Conservation (phyloP, 2,797 vertebrate species). For the Octomys mimax region DNA sequence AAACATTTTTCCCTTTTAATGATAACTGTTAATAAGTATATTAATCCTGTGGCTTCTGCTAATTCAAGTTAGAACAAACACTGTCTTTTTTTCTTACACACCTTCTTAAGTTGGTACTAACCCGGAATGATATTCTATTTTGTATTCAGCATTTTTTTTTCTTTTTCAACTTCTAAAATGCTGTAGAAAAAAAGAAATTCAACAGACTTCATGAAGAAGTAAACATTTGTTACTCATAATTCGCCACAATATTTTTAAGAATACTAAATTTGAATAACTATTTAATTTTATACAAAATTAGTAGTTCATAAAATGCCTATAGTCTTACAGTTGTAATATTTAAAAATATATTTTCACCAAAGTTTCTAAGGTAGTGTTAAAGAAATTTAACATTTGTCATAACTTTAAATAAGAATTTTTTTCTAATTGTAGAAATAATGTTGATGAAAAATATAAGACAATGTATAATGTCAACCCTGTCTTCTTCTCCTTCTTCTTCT, state of each 20-base stretch:
- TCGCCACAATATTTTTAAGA: not conserved
- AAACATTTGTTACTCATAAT: not conserved
- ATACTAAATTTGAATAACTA: not conserved
- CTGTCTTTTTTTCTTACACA: not conserved
- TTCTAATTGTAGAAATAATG: not conserved
- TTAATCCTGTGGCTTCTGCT: not conserved
- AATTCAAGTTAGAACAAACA: not conserved
- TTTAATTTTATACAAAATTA: not conserved
- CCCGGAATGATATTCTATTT: not conserved
- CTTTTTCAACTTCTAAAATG: not conserved
- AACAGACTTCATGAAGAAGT: not conserved
- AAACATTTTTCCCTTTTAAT: constrained; percentile 30
- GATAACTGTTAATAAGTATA: constrained; percentile 40
- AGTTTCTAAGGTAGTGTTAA: not conserved
- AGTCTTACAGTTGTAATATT: not conserved
- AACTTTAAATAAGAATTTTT: not conserved
- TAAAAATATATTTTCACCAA: not conserved
- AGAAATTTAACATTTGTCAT: not conserved
- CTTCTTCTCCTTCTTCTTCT: not conserved
- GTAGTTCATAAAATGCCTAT: not conserved
- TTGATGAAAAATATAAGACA: not conserved
- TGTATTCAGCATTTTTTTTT: not conserved
- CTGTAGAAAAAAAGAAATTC: not conserved
- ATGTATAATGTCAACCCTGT: not conserved
- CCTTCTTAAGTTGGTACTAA: not conserved